Conservation (phyloP, 2,888 invertebrate species). For the Sminthurinus aureus region DNA sequence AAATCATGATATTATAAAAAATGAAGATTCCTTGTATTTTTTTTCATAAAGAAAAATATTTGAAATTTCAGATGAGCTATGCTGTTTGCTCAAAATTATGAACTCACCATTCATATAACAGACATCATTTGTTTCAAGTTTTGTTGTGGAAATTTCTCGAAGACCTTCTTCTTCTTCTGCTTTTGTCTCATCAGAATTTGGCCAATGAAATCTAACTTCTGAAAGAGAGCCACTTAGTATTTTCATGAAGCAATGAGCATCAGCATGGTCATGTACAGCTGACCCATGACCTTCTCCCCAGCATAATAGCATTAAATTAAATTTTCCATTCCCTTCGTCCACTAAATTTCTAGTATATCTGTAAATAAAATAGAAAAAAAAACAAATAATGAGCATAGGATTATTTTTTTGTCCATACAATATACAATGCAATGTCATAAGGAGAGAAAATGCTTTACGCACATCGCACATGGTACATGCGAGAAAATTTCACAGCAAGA, state of each 20-base stretch:
- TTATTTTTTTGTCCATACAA: too few species aligned
- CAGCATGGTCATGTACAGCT: constrained; percentile 90
- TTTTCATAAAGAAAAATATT: too few species aligned
- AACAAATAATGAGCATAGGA: not conserved
- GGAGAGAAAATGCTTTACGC: too few species aligned
- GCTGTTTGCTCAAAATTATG: not conserved
- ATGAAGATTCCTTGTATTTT: too few species aligned
- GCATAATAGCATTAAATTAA: constrained; percentile 84
- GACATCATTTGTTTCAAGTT: constrained; percentile 78
- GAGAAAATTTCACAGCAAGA: too few species aligned
- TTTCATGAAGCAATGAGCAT: constrained; percentile 98
- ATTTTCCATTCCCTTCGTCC: constrained; percentile 94
- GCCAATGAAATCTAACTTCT: constrained; percentile 88
- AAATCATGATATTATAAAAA: too few species aligned
- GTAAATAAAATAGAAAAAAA: constrained; percentile 60
- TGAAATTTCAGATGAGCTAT: too few species aligned
- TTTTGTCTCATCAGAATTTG: constrained; percentile 67
- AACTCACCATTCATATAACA: constrained; percentile 92
- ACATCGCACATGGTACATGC: too few species aligned
- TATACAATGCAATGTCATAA: too few species aligned
- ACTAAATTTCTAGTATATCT: constrained; percentile 97
- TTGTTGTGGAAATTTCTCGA: constrained; percentile 71
- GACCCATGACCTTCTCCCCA: constrained; percentile 97
- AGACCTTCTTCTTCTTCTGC: constrained; percentile 66
- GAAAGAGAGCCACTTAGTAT: constrained; percentile 81